Conservation (phyloP, 2,797 vertebrate species). For the Holocentrus rufus region DNA sequence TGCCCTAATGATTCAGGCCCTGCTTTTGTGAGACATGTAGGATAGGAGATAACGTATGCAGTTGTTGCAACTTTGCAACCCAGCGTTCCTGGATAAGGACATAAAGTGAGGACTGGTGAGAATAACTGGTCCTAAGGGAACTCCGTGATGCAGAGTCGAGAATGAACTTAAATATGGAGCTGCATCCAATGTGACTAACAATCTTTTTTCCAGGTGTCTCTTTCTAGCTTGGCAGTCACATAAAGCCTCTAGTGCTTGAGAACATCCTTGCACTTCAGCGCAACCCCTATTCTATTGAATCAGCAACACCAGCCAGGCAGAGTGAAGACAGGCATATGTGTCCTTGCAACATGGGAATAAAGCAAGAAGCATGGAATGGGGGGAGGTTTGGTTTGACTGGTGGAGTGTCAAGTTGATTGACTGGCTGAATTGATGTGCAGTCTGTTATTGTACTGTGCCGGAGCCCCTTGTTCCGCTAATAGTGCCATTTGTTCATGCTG, state of each 20-base stretch:
- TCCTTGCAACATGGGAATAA: constrained; percentile 4
- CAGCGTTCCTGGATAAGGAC: no score
- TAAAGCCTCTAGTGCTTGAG: not conserved
- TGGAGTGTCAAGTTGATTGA: constrained; percentile 61
- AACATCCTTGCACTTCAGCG: not conserved
- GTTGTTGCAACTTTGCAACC: no score
- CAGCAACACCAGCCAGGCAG: not conserved
- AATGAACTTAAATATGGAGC: no score
- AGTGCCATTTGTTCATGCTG: constrained; percentile 66
- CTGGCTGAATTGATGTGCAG: constrained; percentile 60
- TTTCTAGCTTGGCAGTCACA: not conserved
- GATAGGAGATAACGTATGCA: no score
- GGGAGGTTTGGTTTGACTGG: constrained; percentile 10
- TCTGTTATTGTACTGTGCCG: constrained; percentile 64
- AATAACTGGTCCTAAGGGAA: no score
- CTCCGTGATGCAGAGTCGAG: no score
- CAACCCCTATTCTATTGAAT: not conserved
- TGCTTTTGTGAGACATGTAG: no score
- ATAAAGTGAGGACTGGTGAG: no score
- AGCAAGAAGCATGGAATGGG: not conserved
- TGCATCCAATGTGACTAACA: no score
- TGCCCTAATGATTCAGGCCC: no score
- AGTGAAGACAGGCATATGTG: not conserved
- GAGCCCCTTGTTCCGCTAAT: constrained; percentile 68
- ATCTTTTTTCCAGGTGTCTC: no score